These are phyloP conservation scores for Platyscapa corneri DNA, from an alignment of 1,140 invertebrate species.

Conservation along the genomic window DNA sequence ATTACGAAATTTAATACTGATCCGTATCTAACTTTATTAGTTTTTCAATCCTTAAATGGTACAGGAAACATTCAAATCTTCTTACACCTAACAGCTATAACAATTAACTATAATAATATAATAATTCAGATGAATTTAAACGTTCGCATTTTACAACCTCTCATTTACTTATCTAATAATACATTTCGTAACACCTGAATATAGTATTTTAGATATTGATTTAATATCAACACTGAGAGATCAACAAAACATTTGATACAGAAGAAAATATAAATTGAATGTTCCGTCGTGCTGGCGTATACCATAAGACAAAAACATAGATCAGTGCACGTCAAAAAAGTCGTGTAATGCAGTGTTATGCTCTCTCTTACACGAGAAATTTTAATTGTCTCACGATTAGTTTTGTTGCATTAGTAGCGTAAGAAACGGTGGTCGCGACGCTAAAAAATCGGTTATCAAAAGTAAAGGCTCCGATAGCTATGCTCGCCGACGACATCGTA, in stretches of 20 bases:
- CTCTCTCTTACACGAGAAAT: background rate
- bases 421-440: background rate
- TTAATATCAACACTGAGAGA: background rate
- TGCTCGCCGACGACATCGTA: background rate
- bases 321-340: background rate
- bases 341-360: background rate
- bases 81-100: background rate
- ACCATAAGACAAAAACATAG: background rate
- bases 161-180: background rate
- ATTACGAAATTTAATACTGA: too few relatives aligned
- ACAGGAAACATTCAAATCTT: background rate
- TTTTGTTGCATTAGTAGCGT: background rate
- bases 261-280: constrained; percentile 9
- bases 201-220: constrained; percentile 4
- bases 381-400: background rate
- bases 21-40: too few relatives aligned
- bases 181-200: background rate
- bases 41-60: too few relatives aligned
- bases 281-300: background rate
- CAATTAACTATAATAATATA: background rate
- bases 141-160: background rate
- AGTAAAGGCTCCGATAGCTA: background rate
- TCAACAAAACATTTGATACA: background rate
- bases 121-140: background rate
- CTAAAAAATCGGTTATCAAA: background rate